A percentile compares a stretch with the other conserved stretches of the same genome.
These are phyloP conservation scores for Isoperla grammatica DNA, from an alignment of 2,888 invertebrate genomes.

Conservation along the genomic window DNA sequence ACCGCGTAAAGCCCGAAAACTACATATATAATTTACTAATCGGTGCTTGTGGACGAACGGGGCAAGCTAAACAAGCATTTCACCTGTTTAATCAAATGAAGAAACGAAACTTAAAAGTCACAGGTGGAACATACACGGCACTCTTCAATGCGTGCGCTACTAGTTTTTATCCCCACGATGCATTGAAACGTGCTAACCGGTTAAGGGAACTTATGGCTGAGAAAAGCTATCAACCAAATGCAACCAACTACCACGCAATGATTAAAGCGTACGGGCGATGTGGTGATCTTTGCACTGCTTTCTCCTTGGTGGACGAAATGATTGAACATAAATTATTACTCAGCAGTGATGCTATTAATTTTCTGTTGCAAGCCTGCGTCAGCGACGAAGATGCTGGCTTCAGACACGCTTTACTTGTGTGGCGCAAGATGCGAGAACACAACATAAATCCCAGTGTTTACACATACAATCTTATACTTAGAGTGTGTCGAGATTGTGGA, in stretches of 20 bases:
- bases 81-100: slow-evolving; percentile 79
- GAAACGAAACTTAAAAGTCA: slow-evolving; percentile 59
- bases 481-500: slow-evolving; percentile 74
- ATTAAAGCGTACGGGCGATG: slow-evolving; percentile 87
- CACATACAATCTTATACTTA: slow-evolving; percentile 75
- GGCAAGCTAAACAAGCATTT: slow-evolving; percentile 82
- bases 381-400: slow-evolving; percentile 74
- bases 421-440: slow-evolving; percentile 70
- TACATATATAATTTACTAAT: slow-evolving; percentile 82
- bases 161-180: slow-evolving; percentile 62
- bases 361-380: slow-evolving; percentile 79
- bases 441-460: slow-evolving; percentile 62
- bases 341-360: slow-evolving; percentile 65
- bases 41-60: slow-evolving; percentile 73
- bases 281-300: slow-evolving; percentile 71
- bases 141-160: slow-evolving; percentile 86
- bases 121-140: slow-evolving; percentile 72
- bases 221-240: slow-evolving; percentile 62
- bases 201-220: slow-evolving; percentile 63
- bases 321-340: slow-evolving; percentile 54
- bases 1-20: slow-evolving; percentile 69
- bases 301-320: slow-evolving; percentile 82
- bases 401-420: slow-evolving; percentile 71
- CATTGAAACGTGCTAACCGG: slow-evolving; percentile 59
- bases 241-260: slow-evolving; percentile 79